These are phyloP conservation scores for Poecilia gillii DNA, from an alignment of 2,797 vertebrate species.

Conservation along the genomic window DNA sequence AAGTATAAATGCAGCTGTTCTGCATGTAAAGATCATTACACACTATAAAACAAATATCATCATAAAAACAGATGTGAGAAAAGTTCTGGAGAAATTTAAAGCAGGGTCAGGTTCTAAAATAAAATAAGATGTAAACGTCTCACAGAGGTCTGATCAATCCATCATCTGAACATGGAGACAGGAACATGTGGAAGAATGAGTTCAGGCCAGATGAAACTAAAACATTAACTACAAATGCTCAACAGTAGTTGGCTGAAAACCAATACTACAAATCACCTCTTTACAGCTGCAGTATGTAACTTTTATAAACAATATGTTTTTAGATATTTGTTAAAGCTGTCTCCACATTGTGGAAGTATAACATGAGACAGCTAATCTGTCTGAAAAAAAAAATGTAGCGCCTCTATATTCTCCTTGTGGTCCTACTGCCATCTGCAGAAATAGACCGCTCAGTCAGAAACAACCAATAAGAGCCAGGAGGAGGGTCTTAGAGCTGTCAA, in stretches of 20 bases:
- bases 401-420: no score
- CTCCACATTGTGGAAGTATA: no score
- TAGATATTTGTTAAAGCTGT: no score
- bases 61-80: background rate
- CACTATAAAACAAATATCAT: background rate
- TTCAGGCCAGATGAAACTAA: background rate
- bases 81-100: background rate
- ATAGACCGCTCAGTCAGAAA: no score
- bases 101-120: background rate
- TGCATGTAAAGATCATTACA: no score
- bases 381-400: no score
- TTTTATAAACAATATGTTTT: no score
- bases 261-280: background rate
- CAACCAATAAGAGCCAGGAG: no score
- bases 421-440: no score
- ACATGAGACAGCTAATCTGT: no score
- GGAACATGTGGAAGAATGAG: background rate
- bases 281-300: no score
- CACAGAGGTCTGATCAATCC: background rate
- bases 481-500: no score
- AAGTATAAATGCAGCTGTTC: background rate
- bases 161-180: background rate
- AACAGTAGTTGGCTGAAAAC: background rate
- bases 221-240: background rate
- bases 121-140: background rate